phyloP scores from a whole-genome alignment of 1,140 invertebrate species.

The Sipha flava region DNA sequence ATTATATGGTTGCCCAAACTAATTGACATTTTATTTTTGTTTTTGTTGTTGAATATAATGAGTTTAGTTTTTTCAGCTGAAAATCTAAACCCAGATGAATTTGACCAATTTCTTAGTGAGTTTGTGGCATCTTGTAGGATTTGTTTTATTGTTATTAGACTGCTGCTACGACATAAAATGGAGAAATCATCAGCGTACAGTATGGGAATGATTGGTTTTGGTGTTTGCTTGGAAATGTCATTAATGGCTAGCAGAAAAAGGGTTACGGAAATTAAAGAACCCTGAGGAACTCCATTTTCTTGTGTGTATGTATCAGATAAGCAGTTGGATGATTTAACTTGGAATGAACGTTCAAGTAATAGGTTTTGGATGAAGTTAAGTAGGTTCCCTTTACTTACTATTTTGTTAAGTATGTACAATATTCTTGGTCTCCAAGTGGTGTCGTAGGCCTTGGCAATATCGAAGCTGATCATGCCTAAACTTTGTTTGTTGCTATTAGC shows the following conservation, averaged over 20 bases:
- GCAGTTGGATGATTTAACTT: background rate
- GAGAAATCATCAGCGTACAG: conserved; percentile 3
- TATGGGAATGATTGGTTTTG: background rate
- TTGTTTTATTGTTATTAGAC: too few relatives aligned
- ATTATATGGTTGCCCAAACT: background rate
- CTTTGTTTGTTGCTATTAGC: background rate
- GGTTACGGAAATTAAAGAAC: background rate
- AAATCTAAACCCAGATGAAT: too few relatives aligned
- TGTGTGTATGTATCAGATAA: background rate
- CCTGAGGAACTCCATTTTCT: conserved; percentile 30
- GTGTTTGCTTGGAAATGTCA: background rate
- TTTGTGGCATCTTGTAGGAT: too few relatives aligned
- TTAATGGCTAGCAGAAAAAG: conserved; percentile 23
- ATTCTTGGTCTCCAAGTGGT: background rate
- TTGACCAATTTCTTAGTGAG: too few relatives aligned
- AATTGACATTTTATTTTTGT: background rate
- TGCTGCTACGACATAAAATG: too few relatives aligned
- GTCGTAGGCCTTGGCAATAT: background rate
- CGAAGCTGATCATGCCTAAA: background rate
- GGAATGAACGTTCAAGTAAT: too few relatives aligned
- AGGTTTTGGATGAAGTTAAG: background rate
- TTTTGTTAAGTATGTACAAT: background rate
- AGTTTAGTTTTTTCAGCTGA: too few relatives aligned
- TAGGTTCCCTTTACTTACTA: background rate
- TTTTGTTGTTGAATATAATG: background rate